Percentiles rank a stretch among this genome's conserved stretches.
Conservation (phyloP, 2,113 vertebrate species). For the Mixornis gularis region DNA sequence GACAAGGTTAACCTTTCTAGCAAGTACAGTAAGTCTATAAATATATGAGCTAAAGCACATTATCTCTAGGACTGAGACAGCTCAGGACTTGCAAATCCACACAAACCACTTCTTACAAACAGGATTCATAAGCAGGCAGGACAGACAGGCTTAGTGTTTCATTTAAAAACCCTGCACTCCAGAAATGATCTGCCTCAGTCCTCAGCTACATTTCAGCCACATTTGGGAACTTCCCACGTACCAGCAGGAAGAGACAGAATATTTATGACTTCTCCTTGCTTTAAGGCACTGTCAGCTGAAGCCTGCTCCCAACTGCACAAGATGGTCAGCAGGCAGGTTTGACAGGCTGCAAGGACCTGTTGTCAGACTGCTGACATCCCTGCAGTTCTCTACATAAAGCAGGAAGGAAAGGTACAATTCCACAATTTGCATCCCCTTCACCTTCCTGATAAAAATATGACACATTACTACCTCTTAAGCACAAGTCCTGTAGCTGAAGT, state of each 20-base stretch:
- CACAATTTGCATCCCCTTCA: neutral
- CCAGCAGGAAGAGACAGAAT: neutral
- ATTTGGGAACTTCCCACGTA: neutral
- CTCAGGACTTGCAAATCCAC: slow-evolving; percentile 25
- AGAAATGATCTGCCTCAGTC: neutral
- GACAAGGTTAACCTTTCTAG: neutral
- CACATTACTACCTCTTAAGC: neutral
- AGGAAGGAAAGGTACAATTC: neutral
- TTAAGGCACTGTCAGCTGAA: neutral
- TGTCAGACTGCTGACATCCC: neutral
- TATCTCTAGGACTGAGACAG: neutral
- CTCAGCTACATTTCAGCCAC: neutral
- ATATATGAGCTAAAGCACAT: neutral
- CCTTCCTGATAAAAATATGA: neutral
- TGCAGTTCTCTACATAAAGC: neutral
- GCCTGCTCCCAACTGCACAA: neutral
- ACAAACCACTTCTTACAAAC: neutral
- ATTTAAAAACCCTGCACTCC: neutral
- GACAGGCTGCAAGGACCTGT: neutral
- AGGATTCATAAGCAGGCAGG: neutral
- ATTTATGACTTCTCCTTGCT: neutral
- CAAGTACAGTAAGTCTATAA: slow-evolving; percentile 12
- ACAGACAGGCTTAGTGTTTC: neutral
- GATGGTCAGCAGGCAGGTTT: neutral
- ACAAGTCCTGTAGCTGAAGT: neutral